phyloP scores from a whole-genome alignment of 2,113 vertebrate species.

The Chloebia gouldiae region DNA sequence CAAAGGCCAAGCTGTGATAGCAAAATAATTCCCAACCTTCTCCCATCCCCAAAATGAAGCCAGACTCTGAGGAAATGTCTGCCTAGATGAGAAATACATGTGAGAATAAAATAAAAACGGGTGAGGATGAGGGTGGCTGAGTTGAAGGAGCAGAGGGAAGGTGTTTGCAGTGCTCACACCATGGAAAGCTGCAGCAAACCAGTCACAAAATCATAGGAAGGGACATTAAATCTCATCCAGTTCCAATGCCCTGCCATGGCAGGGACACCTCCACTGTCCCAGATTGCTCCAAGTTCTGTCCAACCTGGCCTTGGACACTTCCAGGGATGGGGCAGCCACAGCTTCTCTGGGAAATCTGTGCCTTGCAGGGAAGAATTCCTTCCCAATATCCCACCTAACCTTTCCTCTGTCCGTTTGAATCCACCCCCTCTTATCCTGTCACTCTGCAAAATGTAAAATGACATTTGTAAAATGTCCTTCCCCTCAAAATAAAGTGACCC shows the following conservation, averaged over 20 bases:
- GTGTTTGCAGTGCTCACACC: not conserved
- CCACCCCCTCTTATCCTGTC: not conserved
- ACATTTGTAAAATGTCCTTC: not conserved
- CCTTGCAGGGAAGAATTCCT: rapidly evolving
- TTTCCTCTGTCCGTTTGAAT: rapidly evolving
- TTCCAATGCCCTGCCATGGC: not conserved
- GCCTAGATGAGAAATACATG: not conserved
- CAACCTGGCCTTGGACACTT: rapidly evolving
- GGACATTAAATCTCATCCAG: rapidly evolving
- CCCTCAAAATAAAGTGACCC: too few relatives aligned
- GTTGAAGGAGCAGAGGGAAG: not conserved
- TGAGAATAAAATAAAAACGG: not conserved
- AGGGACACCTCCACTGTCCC: not conserved
- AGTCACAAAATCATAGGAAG: not conserved
- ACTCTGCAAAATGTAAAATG: not conserved
- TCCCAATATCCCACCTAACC: not conserved
- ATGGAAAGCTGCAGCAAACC: not conserved
- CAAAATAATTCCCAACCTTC: not conserved
- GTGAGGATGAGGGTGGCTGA: not conserved
- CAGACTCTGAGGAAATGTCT: not conserved
- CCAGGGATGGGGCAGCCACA: not conserved
- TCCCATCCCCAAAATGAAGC: not conserved
- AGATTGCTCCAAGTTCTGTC: rapidly evolving
- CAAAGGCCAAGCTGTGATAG: not conserved
- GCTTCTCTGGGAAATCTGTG: rapidly evolving